phyloP scores from a whole-genome alignment of 2,113 vertebrate species.

The Danio rerio region DNA sequence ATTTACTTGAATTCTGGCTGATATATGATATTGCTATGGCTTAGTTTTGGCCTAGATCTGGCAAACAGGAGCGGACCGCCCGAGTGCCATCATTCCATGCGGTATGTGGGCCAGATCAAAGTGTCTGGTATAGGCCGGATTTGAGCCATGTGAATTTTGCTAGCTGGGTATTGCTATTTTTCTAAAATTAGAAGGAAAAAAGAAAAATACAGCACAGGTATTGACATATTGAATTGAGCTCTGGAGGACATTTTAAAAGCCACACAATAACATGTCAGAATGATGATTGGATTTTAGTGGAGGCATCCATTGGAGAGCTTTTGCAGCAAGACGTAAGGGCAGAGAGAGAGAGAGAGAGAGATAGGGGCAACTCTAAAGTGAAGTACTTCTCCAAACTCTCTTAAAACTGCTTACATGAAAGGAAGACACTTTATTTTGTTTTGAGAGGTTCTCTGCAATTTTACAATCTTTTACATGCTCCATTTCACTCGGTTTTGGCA shows the following conservation, averaged over 20 bases:
- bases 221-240: neutral
- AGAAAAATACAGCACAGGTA: neutral
- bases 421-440: slow-evolving; percentile 35
- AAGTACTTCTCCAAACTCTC: neutral
- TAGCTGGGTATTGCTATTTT: too few species aligned
- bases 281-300: slow-evolving; percentile 14
- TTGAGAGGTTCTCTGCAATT: slow-evolving; percentile 25
- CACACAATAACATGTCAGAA: neutral
- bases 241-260: neutral
- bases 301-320: slow-evolving; percentile 21
- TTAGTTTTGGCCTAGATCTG: too few species aligned
- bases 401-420: slow-evolving; percentile 21
- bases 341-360: neutral
- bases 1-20: too few species aligned
- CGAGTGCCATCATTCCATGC: too few species aligned
- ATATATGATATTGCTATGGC: too few species aligned
- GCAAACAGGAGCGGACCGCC: too few species aligned
- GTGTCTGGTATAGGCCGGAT: too few species aligned
- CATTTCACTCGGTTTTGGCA: slow-evolving; percentile 9
- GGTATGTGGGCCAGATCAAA: too few species aligned
- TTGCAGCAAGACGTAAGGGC: neutral
- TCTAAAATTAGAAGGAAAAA: slow-evolving; percentile 11
- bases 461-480: slow-evolving; percentile 29
- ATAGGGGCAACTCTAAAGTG: slow-evolving; percentile 2
- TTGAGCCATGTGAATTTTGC: too few species aligned